Evolutionary conservation across 2,113 vertebrate species (phyloP).

Genomic region (Dromaius novaehollandiae): DNA sequence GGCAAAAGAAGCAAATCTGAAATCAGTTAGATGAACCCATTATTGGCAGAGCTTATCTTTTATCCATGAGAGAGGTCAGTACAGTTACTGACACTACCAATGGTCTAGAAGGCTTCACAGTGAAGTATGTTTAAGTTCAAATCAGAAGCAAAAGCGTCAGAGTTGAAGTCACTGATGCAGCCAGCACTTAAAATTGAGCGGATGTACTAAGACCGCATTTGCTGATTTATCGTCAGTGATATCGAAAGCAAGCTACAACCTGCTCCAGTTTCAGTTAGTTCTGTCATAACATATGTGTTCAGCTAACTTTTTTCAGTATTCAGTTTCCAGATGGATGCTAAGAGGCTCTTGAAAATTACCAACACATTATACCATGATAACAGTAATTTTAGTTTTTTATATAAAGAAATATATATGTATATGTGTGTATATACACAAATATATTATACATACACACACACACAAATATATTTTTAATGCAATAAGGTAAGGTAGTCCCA

Average conservation of each 20-base stretch:
- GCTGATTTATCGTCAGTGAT: neutral
- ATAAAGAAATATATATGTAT: neutral
- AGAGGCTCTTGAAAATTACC: neutral
- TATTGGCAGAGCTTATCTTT: neutral
- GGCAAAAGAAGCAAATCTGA: neutral
- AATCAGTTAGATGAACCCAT: neutral
- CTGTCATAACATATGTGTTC: accelerated
- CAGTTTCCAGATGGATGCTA: neutral
- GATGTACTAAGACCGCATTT: neutral
- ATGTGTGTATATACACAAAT: neutral
- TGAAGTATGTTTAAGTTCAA: accelerated
- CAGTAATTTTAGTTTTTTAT: neutral
- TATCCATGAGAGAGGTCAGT: neutral
- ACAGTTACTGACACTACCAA: no score
- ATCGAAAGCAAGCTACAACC: accelerated
- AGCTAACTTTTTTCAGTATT: accelerated
- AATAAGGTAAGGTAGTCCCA: neutral
- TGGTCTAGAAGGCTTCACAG: neutral
- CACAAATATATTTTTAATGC: neutral
- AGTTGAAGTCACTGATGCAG: neutral
- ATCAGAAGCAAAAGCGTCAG: neutral
- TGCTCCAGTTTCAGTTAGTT: neutral
- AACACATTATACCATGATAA: neutral
- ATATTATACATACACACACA: no score
- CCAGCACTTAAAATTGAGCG: accelerated